Base-by-base conservation (phyloP, 1,140 invertebrate genomes). In the Camponotus floridanus region DNA sequence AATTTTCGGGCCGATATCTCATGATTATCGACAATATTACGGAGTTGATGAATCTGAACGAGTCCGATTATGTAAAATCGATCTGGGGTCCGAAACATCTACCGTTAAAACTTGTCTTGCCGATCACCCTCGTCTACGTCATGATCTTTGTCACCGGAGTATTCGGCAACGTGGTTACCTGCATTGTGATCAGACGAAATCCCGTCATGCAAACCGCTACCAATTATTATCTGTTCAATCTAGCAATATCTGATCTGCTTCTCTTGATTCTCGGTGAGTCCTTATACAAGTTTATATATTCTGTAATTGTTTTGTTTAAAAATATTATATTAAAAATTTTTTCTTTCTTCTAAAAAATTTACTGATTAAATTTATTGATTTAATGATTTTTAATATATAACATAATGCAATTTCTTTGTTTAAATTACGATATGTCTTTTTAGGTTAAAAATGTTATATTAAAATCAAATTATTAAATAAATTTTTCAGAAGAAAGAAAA, bases 161-260 rank as follows among this genome's bases (percentile, higher is more conserved):
- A 2, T 88, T 97, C 39, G 97, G 97, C 1, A 97, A 97, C 88
- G 87, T 96, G 1, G 95, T 95, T 55, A 97, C 97, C 4, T 97
- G 97, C 90, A 91, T 97, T 45, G 97, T 97, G 11, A 97, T 97
- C 64, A 92, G 95, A 3, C 94, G 94, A 68, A 97, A 97, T 87
- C 94, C 95, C 92, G 94, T 91, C 33, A 96, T 97, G 96, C 95
- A 96, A 71, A 95, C 95, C 7, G 94, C 95, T 2, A 96, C 95
- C 2, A 97, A 97, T 92, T 97, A 96, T 87, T 97, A 98, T 90
- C 93, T 98, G 89, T 97, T 97, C 94, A 97, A 94, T 87, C 79
- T 95, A 31, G 95, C 95, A 6, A 89, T 96, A n/a, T 95, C 95
- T 21, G 95, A 96, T 87, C 86, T 96, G 70, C 91, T 94, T 26